Conservation (phyloP, 2,888 invertebrate species). For the Aporophyla nigra region DNA sequence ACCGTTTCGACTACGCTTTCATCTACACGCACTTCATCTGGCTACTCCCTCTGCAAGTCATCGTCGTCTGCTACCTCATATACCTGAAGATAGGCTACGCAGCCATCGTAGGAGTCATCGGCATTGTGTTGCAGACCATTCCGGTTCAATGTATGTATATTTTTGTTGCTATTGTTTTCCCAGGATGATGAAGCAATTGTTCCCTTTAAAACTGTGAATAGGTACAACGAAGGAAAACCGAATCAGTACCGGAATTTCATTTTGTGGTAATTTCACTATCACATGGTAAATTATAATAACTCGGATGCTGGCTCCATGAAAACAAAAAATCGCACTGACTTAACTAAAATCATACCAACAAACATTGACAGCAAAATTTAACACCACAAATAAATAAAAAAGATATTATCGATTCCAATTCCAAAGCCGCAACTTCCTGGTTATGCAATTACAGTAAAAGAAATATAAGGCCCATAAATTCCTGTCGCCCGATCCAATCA, state of each 20-base stretch:
- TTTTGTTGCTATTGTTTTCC: constrained; percentile 38
- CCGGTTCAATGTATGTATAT: constrained; percentile 94
- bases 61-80: constrained; percentile 94
- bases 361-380: neutral
- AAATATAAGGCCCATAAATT: constrained; percentile 38
- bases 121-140: constrained; percentile 94
- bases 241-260: constrained; percentile 14
- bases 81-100: constrained; percentile 94
- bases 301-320: neutral
- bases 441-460: constrained; percentile 46
- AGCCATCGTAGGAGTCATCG: constrained; percentile 94
- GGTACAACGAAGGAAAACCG: constrained; percentile 28
- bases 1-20: constrained; percentile 96
- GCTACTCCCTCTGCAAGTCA: constrained; percentile 94
- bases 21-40: constrained; percentile 96
- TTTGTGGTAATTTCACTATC: constrained; percentile 6
- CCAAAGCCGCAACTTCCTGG: constrained; percentile 27
- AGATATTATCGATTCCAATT: constrained; percentile 3
- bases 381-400: neutral
- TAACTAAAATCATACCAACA: neutral
- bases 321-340: neutral
- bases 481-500: constrained; percentile 30
- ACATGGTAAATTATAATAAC: constrained; percentile 10
- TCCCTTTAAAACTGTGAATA: constrained; percentile 20
- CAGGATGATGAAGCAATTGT: constrained; percentile 41